Conservation (phyloP, 2,888 invertebrate species). For the Diarsia dahlii region DNA sequence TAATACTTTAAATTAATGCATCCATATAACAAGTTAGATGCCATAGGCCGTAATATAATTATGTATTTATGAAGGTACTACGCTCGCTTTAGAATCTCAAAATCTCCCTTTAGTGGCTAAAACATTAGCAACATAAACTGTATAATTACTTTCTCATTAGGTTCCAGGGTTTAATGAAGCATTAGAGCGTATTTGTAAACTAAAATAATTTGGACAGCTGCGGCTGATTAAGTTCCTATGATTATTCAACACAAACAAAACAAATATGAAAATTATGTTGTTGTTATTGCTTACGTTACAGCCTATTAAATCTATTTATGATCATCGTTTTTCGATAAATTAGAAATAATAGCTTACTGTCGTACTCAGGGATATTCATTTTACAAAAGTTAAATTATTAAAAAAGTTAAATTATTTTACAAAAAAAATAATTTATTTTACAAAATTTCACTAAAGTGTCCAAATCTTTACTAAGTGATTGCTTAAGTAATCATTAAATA, state of each 20-base stretch:
- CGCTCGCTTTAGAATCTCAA: not conserved
- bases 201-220: not conserved
- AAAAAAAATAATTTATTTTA: too few species aligned
- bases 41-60: not conserved
- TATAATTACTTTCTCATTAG: slow-evolving; percentile 10
- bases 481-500: too few species aligned
- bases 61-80: not conserved
- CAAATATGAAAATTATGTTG: not conserved
- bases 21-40: not conserved
- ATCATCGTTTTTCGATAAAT: not conserved
- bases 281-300: not conserved
- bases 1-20: not conserved
- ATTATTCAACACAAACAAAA: not conserved
- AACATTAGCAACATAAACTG: slow-evolving; percentile 2
- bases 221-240: not conserved
- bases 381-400: too few species aligned
- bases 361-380: too few species aligned
- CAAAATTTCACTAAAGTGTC: too few species aligned
- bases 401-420: too few species aligned
- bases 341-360: not conserved
- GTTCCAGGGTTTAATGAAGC: not conserved
- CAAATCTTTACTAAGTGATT: too few species aligned
- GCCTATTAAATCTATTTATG: not conserved
- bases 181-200: not conserved
- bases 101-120: not conserved